A percentile compares a stretch with the other conserved stretches of the same genome.
Conservation (phyloP, 2,113 vertebrate species). For the Charadrius vociferus region DNA sequence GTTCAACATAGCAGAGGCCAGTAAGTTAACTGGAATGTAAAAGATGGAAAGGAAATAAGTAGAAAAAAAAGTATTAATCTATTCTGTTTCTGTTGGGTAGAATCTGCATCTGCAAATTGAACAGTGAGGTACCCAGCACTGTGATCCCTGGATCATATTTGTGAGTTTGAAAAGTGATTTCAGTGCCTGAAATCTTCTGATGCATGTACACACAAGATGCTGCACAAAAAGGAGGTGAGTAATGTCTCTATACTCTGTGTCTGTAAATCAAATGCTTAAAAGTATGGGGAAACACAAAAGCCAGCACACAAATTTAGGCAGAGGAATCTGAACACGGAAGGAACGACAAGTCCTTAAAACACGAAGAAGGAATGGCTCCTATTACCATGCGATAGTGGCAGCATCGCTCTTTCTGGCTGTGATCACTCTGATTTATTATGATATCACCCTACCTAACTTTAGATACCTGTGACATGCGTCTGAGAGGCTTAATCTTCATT, state of each 20-base stretch:
- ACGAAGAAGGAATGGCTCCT: background rate
- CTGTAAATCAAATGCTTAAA: background rate
- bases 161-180: background rate
- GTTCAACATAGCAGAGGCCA: background rate
- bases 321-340: background rate
- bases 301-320: background rate
- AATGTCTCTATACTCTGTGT: background rate
- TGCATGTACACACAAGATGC: background rate
- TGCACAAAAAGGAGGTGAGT: background rate
- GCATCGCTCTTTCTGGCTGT: background rate
- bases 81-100: background rate
- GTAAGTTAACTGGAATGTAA: background rate
- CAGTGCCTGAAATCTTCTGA: background rate
- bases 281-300: background rate
- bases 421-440: background rate
- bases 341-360: background rate
- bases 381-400: background rate
- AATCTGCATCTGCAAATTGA: background rate
- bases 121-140: background rate
- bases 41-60: background rate
- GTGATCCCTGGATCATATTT: background rate
- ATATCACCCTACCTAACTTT: background rate
- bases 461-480: background rate
- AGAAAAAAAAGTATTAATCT: background rate
- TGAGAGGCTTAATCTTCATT: conserved; percentile 6